Evolutionary conservation across 2,113 vertebrate species (phyloP).

Genomic region (Alligator sinensis): DNA sequence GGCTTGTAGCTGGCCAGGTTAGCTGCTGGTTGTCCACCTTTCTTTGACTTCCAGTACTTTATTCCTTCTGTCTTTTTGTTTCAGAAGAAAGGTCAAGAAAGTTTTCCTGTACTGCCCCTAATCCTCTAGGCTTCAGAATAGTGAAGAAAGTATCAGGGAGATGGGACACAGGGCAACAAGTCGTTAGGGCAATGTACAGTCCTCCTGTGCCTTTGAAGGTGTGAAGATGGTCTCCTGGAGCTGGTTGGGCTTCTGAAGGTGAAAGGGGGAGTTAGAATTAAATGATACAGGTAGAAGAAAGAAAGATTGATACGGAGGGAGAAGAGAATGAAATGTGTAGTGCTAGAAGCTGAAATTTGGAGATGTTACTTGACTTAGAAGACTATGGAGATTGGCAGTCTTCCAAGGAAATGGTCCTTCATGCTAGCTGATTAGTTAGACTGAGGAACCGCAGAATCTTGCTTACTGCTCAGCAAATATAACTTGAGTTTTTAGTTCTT

Average conservation of each 20-base stretch:
- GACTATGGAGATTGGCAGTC: no score
- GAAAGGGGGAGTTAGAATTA: not conserved
- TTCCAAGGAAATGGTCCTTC: no score
- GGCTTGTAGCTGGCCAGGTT: not conserved
- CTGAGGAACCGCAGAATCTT: no score
- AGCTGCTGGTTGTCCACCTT: not conserved
- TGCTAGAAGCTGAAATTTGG: not conserved
- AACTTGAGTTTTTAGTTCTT: no score
- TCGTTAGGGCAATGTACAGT: no score
- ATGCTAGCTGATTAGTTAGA: no score
- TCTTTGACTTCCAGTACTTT: not conserved
- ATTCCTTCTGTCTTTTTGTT: not conserved
- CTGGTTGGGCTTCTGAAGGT: not conserved
- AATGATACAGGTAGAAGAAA: not conserved
- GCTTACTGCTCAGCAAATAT: no score
- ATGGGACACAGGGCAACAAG: no score
- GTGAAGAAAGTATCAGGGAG: not conserved
- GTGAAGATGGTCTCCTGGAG: not conserved
- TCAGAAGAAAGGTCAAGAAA: not conserved
- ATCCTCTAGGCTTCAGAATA: not conserved
- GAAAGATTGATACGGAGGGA: not conserved
- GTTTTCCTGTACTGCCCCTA: rapidly evolving
- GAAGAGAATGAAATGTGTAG: not conserved
- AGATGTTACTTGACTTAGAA: no score
- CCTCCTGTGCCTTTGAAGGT: no score